Evolutionary conservation across 2,888 invertebrate genomes (phyloP).

Genomic region (Caradrina clavipalpis): DNA sequence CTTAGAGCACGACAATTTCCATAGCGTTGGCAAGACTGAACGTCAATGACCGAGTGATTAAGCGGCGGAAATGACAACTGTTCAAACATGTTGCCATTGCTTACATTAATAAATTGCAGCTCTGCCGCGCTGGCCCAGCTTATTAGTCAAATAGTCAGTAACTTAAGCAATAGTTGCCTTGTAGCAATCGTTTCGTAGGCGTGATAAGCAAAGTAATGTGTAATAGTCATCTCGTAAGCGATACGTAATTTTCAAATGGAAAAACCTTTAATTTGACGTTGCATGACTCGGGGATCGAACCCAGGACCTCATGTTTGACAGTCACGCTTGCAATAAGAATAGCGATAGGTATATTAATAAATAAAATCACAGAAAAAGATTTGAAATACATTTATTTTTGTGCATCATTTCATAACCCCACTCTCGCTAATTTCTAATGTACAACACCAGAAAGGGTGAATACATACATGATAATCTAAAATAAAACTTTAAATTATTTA

Average conservation of each 20-base stretch:
- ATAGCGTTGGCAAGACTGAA: too few relatives aligned
- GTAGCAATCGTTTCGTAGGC: too few relatives aligned
- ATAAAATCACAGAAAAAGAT: slow-evolving; percentile 62
- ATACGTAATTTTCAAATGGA: not conserved
- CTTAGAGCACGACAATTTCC: too few relatives aligned
- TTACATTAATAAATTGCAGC: too few relatives aligned
- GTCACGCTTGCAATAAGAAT: too few relatives aligned
- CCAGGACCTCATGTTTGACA: not conserved
- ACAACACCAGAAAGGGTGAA: slow-evolving; percentile 85
- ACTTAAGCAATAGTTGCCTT: too few relatives aligned
- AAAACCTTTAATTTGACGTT: too few relatives aligned
- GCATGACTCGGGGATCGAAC: not conserved
- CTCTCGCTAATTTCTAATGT: slow-evolving; percentile 83
- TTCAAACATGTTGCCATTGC: too few relatives aligned
- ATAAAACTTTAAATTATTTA: slow-evolving; percentile 77
- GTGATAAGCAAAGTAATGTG: not conserved
- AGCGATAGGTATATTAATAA: slow-evolving; percentile 8
- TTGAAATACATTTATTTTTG: slow-evolving; percentile 89
- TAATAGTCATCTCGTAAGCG: not conserved
- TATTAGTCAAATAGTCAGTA: too few relatives aligned
- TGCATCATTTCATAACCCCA: slow-evolving; percentile 86
- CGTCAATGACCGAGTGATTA: too few relatives aligned
- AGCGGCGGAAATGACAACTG: too few relatives aligned
- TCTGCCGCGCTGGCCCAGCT: too few relatives aligned
- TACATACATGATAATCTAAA: slow-evolving; percentile 75